A percentile compares a stretch with the other conserved stretches of the same genome.
Conservation (phyloP, 1,140 invertebrate species). For the Himalopsyche phryganea region DNA sequence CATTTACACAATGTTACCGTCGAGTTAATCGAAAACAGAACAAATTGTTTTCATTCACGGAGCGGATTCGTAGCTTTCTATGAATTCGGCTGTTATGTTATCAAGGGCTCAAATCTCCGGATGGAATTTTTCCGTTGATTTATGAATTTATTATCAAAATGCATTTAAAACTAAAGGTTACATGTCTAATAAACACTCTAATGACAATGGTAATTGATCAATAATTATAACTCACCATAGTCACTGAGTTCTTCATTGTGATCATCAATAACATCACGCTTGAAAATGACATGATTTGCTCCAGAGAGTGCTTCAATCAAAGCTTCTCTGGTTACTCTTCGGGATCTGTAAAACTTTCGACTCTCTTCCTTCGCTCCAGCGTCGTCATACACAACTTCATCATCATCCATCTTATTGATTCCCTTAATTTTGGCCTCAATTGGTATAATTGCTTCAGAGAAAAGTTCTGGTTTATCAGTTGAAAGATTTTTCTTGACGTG, state of each 20-base stretch:
- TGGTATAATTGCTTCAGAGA: not conserved
- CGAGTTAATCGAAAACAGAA: too few species aligned
- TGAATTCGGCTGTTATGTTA: too few species aligned
- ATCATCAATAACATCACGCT: constrained; percentile 49
- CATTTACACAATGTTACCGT: too few species aligned
- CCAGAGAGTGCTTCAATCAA: constrained; percentile 44
- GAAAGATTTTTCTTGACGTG: constrained; percentile 25
- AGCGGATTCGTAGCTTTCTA: too few species aligned
- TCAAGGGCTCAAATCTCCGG: too few species aligned
- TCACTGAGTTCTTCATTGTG: constrained; percentile 61
- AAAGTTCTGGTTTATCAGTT: not conserved
- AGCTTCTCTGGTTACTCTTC: constrained; percentile 17
- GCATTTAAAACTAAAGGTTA: too few species aligned
- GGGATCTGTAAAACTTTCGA: constrained; percentile 1
- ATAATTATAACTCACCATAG: constrained; percentile 57
- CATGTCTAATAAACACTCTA: too few species aligned
- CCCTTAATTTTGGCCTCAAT: too few species aligned
- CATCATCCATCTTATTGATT: constrained; percentile 30
- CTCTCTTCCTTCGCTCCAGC: constrained; percentile 25
- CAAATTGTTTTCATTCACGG: too few species aligned
- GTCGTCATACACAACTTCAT: constrained; percentile 23
- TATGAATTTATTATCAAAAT: too few species aligned
- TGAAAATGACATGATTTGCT: constrained; percentile 63
- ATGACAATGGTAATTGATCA: too few species aligned
- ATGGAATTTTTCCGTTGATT: too few species aligned